Conservation (phyloP, 2,797 vertebrate genomes). For the Tamandua tetradactyla region DNA sequence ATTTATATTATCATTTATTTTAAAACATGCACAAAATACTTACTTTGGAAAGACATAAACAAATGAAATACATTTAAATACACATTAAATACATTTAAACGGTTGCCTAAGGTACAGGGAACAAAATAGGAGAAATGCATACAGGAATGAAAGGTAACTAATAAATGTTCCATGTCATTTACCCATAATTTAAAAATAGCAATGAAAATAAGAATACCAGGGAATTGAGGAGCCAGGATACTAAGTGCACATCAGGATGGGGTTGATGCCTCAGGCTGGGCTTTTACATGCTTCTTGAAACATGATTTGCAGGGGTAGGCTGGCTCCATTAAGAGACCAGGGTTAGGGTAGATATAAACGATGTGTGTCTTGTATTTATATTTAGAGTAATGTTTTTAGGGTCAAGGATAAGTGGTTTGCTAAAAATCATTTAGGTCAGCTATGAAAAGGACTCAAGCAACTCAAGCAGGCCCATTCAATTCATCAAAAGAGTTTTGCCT, state of each 20-base stretch:
- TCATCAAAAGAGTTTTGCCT: not conserved
- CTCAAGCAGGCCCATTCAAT: not conserved
- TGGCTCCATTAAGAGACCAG: too few relatives aligned
- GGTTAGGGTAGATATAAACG: not conserved
- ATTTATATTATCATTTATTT: too few relatives aligned
- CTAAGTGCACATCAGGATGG: not conserved
- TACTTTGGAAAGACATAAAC: conserved; percentile 3
- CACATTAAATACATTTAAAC: not conserved
- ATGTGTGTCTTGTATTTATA: not conserved
- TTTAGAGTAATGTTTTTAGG: not conserved
- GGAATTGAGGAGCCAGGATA: not conserved
- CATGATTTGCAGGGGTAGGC: not conserved
- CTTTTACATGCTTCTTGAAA: not conserved
- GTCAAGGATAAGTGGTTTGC: conserved; percentile 4
- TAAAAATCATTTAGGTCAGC: conserved; percentile 10
- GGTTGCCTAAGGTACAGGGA: not conserved
- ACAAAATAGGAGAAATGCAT: conserved; percentile 8
- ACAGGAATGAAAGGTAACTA: conserved; percentile 5
- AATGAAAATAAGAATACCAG: not conserved
- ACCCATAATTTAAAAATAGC: not conserved
- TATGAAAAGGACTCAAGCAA: not conserved
- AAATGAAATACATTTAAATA: not conserved
- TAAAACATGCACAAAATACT: not conserved
- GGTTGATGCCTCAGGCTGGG: not conserved
- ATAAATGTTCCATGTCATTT: not conserved